Conservation (phyloP, 2,113 vertebrate species). For the Rhinichthys klamathensis region DNA sequence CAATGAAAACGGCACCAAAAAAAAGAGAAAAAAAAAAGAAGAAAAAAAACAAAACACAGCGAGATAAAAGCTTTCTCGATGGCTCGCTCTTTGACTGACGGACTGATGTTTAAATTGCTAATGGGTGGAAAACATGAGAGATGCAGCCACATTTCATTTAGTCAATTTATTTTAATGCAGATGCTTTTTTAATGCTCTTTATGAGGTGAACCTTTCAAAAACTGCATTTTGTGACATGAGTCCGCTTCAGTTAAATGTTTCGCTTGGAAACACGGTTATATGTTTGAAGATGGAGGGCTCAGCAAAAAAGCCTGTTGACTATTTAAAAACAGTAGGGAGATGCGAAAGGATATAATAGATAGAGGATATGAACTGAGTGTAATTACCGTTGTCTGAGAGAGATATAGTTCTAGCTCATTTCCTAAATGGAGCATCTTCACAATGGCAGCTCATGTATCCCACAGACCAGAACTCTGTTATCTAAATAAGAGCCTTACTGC, state of each 20-base stretch:
- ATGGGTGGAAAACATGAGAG: conserved; percentile 6
- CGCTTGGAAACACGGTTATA: neutral
- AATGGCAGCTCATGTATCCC: conserved; percentile 29
- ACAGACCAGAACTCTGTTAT: conserved; percentile 34
- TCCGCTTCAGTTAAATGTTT: neutral
- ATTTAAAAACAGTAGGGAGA: conserved; percentile 30
- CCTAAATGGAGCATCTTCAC: conserved; percentile 42
- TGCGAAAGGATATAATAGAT: conserved; percentile 4
- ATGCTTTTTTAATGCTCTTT: conserved; percentile 21
- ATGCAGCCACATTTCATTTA: conserved; percentile 12
- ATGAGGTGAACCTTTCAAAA: conserved; percentile 4
- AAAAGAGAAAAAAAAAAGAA: neutral
- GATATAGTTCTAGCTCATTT: conserved; percentile 42
- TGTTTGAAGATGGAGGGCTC: neutral
- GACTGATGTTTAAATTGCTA: conserved; percentile 23
- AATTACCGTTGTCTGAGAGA: conserved; percentile 32
- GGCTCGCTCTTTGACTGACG: neutral
- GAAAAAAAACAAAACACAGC: too few relatives aligned
- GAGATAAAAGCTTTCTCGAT: conserved; percentile 17
- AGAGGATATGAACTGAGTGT: conserved; percentile 20
- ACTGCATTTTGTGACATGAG: neutral
- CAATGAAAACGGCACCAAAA: neutral
- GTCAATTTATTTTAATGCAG: conserved; percentile 24
- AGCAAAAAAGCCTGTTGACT: conserved; percentile 30
- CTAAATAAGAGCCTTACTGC: conserved; percentile 12